Evolutionary conservation across 1,140 invertebrate genomes (phyloP).

Genomic region (Trichonephila inaurata): DNA sequence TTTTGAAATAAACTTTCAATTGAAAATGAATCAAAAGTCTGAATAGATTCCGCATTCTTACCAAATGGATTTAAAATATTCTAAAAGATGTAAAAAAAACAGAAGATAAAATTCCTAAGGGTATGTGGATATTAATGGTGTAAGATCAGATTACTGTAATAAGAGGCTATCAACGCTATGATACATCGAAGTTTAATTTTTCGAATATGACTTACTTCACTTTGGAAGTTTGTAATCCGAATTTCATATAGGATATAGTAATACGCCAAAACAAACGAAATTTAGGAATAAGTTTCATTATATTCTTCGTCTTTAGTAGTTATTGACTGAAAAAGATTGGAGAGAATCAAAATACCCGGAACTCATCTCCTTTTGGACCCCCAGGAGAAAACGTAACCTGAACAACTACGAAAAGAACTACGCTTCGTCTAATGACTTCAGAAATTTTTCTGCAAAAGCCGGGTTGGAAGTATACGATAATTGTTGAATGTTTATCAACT

Average conservation of each 20-base stretch:
- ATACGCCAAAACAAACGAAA: not conserved
- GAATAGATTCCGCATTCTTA: not conserved
- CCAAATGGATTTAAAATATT: conserved; percentile 6
- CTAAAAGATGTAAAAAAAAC: too few species aligned
- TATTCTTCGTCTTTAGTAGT: conserved; percentile 9
- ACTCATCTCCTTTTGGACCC: conserved; percentile 1
- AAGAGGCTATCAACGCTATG: not conserved
- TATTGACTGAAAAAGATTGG: conserved; percentile 34
- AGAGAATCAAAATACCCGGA: conserved; percentile 11
- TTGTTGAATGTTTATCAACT: conserved; percentile 56
- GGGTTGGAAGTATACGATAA: conserved; percentile 22
- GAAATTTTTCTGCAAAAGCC: conserved; percentile 18
- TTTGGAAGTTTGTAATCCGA: not conserved
- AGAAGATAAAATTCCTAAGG: not conserved
- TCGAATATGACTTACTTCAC: not conserved
- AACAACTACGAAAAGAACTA: conserved; percentile 20
- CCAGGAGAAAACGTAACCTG: conserved; percentile 29
- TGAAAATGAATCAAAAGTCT: not conserved
- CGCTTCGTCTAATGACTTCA: conserved; percentile 7
- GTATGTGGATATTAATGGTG: not conserved
- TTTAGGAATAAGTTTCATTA: not conserved
- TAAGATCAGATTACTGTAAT: not conserved
- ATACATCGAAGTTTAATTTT: not conserved
- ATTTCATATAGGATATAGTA: not conserved
- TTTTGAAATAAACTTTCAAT: not conserved